Base-by-base conservation (phyloP, 2,797 vertebrate genomes). In the Etheostoma nigrum region DNA sequence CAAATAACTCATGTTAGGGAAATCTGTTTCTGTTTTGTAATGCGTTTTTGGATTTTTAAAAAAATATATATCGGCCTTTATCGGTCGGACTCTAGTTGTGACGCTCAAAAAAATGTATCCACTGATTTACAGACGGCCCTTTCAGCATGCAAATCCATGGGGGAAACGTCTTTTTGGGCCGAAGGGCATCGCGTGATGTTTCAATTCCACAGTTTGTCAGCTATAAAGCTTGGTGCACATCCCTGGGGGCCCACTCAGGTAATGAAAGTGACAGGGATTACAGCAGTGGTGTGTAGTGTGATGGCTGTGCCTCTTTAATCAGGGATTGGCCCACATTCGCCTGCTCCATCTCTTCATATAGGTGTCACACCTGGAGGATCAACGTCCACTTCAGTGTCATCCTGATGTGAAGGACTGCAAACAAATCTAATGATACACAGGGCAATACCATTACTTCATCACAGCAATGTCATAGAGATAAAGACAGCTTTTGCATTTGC, bases 291-390 rank as follows among this genome's bases (percentile, higher is more conserved):
- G 75, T 75, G 85, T 44, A 67, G 81, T 81, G 79, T 90, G 82
- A 85, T 53, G 82, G 74, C 59, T 3, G 27, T 4, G 44, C 60
- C 63, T 68, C 75, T 74, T 81, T 93, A 93, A 95, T 93, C 92
- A 36, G 82, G 86, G 91, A 94, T 95, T 94, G 90, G 76, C 89
- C 92, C 91, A 93, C 81, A 92, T 95, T 90, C 53, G 21, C 25
- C 68, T 0, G 54, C 68, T 78, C 70, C 27, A 54, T 81, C 85
- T 76, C 61, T 2, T 4, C 10, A 55, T 66, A 86, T 59, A 92
- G 87, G 90, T 92, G 88, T 88, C 76, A 60, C 91, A 90, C 87
- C 92, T 89, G 87, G 25, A 78, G 77, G 85, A 55, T 85, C 72
- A 78, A 63, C 54, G 18, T 74, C 71, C 60, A 49, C 45, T 69